Evolutionary conservation across 2,113 vertebrate species (phyloP), one percentile per base, ranked within the genome.

Genomic region (Orcinus orca): DNA sequence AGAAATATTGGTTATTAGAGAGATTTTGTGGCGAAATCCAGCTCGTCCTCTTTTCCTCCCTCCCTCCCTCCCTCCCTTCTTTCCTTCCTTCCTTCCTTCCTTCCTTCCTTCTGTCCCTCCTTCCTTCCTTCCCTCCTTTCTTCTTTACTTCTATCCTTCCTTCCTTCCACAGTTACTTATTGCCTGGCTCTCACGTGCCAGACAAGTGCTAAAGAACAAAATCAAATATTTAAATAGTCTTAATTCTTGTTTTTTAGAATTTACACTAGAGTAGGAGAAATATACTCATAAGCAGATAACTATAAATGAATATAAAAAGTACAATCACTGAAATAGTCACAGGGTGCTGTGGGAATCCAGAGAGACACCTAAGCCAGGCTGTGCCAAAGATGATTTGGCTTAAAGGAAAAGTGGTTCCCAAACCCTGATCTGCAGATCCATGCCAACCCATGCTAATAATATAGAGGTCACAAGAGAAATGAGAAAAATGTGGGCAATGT

Each of bases 81-180:
- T 55, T 2, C 5, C 14, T 6, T 6, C 53, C 53, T 55, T 20
- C 53, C 8, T 9, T 8, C 23, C 15, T n/a, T 8, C 38, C 6
- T 41, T 9, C 38, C 0, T 5, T 3, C 9, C 3, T 17, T 53
- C 50, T 6, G 6, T 7, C 8, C 33, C 4, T 4, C 29, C 10
- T 33, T 6, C 36, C 15, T 31, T 3, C 36, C 6, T 58, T 58
- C 55, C 55, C 7, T 58, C 55, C 55, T 58, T 58, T 58, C 55
- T 58, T 58, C 55, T 58, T 21, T 58, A 20, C 55, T 58, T 58
- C 18, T 12, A 6, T 8, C 23, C 21, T 41, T 12, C 38, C 9
- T 53, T 9, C 38, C 0, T 5, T 3, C 9, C 6, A 36, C 26
- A 12, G 50, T 77, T 77, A 50, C 74, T 33, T 79, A 33, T 93